phyloP scores from a whole-genome alignment of 2,113 vertebrate genomes.

The Apaloderma vittatum region DNA sequence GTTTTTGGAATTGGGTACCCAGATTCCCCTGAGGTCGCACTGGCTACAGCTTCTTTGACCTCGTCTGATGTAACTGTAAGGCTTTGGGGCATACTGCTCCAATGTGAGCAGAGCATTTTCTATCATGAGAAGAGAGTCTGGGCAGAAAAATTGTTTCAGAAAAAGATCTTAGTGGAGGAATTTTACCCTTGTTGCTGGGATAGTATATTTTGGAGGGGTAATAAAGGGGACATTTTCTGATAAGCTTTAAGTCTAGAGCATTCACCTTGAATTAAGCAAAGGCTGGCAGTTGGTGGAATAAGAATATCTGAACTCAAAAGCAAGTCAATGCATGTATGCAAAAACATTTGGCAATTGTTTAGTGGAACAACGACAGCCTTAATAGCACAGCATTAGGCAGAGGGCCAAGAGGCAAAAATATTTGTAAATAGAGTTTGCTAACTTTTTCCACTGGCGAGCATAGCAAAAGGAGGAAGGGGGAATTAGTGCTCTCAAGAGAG shows the following conservation, averaged over 20 bases:
- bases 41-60: not conserved
- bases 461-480: not conserved
- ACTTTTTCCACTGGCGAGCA: constrained; percentile 66
- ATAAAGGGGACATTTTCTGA: not conserved
- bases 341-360: constrained; percentile 69
- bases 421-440: constrained; percentile 71
- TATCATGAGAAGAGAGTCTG: not conserved
- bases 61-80: not conserved
- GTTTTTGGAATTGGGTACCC: not conserved
- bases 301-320: constrained; percentile 2
- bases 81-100: not conserved
- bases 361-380: constrained; percentile 49
- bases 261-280: constrained; percentile 5
- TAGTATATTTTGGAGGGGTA: not conserved
- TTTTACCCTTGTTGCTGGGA: not conserved
- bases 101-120: not conserved
- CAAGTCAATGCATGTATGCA: constrained; percentile 30
- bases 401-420: constrained; percentile 61
- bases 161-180: not conserved
- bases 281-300: not conserved
- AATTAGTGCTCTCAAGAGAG: not conserved
- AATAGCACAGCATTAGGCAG: constrained; percentile 48
- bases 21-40: not conserved
- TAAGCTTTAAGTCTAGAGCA: not conserved
- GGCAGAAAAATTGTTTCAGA: not conserved